Evolutionary conservation across 37 sponge, comb jelly and placozoan genomes (phyloP).

Genomic region (Aplysina aerophoba): DNA sequence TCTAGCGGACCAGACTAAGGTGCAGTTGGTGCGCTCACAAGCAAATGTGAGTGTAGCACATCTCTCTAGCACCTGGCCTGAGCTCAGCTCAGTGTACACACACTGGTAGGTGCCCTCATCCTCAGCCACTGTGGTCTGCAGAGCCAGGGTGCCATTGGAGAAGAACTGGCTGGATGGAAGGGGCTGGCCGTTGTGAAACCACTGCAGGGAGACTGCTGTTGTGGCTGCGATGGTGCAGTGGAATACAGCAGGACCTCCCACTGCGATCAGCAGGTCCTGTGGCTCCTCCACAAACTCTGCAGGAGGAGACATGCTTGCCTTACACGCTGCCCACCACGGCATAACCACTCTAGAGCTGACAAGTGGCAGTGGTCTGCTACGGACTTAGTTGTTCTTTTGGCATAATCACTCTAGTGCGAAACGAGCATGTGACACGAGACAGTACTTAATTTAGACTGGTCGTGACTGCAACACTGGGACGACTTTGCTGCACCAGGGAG

Average conservation of each 20-base stretch:
- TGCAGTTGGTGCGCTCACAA: conserved; percentile 41
- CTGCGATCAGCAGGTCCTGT: conserved; percentile 43
- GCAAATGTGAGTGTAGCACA: conserved; percentile 65
- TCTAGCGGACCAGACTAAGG: too few species aligned
- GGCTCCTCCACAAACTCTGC: conserved; percentile 51
- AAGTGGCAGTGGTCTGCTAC: too few species aligned
- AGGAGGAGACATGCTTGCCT: background rate
- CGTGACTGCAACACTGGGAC: too few species aligned
- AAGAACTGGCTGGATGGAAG: conserved; percentile 39
- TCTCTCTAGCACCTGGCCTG: background rate
- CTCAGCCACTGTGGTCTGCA: conserved; percentile 37
- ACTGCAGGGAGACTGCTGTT: conserved; percentile 41
- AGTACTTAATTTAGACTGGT: too few species aligned
- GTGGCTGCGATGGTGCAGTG: conserved; percentile 47
- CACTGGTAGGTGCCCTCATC: conserved; percentile 66
- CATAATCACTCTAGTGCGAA: too few species aligned
- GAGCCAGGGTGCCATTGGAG: conserved; percentile 38
- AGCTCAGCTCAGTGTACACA: conserved; percentile 39
- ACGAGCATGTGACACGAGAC: too few species aligned
- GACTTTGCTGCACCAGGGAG: too few species aligned
- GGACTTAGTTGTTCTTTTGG: too few species aligned
- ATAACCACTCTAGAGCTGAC: too few species aligned
- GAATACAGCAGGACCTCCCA: conserved; percentile 49
- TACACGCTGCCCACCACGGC: too few species aligned
- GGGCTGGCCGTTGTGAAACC: conserved; percentile 36